phyloP scores from a whole-genome alignment of 2,797 vertebrate genomes.

The Leuciscus waleckii region DNA sequence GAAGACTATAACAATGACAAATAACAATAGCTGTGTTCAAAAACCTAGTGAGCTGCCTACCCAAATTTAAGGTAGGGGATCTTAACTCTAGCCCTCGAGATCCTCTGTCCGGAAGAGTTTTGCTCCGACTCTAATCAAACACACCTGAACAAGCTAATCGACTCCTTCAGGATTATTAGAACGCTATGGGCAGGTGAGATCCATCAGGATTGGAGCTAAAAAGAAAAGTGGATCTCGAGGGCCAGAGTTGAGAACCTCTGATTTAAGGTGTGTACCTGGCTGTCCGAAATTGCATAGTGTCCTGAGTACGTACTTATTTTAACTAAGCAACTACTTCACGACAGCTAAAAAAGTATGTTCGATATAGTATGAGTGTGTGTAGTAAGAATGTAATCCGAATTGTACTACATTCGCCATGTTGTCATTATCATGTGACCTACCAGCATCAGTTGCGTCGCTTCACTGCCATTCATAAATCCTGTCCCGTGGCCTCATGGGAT shows the following conservation, averaged over 20 bases:
- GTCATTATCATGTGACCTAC: too few relatives aligned
- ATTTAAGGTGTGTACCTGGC: not conserved
- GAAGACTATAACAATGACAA: constrained; percentile 18
- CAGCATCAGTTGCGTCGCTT: too few relatives aligned
- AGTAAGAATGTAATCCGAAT: too few relatives aligned
- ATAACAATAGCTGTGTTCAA: not conserved
- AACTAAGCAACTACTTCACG: too few relatives aligned
- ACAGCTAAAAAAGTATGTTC: too few relatives aligned
- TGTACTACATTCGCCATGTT: too few relatives aligned
- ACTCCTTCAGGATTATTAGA: not conserved
- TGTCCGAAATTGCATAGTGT: not conserved
- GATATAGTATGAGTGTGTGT: too few relatives aligned
- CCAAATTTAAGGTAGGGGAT: not conserved
- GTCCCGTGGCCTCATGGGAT: too few relatives aligned
- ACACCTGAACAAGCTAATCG: not conserved
- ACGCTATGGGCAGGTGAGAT: not conserved
- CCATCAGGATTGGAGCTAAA: not conserved
- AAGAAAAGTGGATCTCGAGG: not conserved
- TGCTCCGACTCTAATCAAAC: not conserved
- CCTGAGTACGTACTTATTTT: too few relatives aligned
- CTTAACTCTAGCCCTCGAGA: not conserved
- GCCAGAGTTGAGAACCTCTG: not conserved
- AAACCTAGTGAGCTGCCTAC: not conserved
- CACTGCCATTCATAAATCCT: too few relatives aligned
- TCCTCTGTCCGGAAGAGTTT: not conserved